A percentile compares a stretch with the other conserved stretches of the same genome.
phyloP scores from a whole-genome alignment of 2,113 vertebrate genomes.

The Galemys pyrenaicus region DNA sequence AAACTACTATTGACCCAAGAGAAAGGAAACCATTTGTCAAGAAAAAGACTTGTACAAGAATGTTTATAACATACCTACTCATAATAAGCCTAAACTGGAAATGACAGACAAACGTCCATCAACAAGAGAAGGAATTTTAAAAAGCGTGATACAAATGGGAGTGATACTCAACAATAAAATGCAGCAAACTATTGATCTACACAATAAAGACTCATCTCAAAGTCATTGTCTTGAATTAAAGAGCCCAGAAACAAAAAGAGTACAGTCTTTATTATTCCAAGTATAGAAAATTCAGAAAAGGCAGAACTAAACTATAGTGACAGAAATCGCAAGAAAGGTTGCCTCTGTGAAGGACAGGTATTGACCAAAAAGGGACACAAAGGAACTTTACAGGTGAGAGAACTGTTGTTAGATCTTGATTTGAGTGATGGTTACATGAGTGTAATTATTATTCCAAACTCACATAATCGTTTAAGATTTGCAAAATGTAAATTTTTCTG shows the following conservation, averaged over 20 bases:
- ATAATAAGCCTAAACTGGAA: not conserved
- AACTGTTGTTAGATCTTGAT: not conserved
- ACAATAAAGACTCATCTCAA: not conserved
- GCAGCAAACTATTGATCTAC: not conserved
- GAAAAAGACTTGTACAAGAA: not conserved
- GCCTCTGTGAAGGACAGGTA: not conserved
- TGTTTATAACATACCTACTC: not conserved
- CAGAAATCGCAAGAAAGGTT: not conserved
- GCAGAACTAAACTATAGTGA: not conserved
- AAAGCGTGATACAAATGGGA: not conserved
- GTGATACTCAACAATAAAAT: not conserved
- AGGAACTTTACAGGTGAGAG: not conserved
- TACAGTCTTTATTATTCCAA: not conserved
- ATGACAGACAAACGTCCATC: not conserved
- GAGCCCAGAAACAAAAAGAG: not conserved
- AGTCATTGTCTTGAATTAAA: not conserved
- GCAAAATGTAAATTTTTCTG: not conserved
- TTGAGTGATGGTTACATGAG: not conserved
- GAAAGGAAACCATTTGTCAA: not conserved
- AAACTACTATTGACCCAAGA: not conserved
- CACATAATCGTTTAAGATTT: not conserved
- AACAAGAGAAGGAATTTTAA: not conserved
- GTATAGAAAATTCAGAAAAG: not conserved
- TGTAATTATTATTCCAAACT: conserved; percentile 10
- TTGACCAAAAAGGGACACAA: not conserved